Percentiles rank a stretch among this genome's conserved stretches.
These are phyloP conservation scores for Aporophyla nigra DNA, from an alignment of 2,888 invertebrate species.

Conservation along the genomic window DNA sequence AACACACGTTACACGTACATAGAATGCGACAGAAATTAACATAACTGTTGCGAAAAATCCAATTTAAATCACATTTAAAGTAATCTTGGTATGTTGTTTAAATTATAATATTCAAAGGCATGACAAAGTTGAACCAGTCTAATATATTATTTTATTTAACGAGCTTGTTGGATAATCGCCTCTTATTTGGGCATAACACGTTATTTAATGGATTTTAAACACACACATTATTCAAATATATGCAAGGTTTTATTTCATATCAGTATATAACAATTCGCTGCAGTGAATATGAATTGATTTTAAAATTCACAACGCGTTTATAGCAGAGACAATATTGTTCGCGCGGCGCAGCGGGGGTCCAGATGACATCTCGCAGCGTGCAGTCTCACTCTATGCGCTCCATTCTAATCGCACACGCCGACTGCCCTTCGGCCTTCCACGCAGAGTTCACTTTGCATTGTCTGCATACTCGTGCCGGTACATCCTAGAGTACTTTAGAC, in stretches of 20 bases:
- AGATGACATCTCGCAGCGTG: constrained; percentile 90
- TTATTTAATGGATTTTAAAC: constrained; percentile 71
- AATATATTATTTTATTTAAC: constrained; percentile 65
- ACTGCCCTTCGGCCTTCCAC: constrained; percentile 45
- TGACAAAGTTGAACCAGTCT: constrained; percentile 59
- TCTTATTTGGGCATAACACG: constrained; percentile 71
- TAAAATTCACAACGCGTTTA: constrained; percentile 88
- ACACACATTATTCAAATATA: constrained; percentile 68
- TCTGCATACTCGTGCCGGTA: constrained; percentile 55
- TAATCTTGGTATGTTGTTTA: constrained; percentile 35
- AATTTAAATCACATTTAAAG: constrained; percentile 36
- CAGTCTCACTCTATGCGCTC: constrained; percentile 83
- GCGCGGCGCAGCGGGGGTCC: constrained; percentile 87
- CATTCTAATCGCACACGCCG: constrained; percentile 63
- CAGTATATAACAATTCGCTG: constrained; percentile 76
- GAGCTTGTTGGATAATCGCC: constrained; percentile 66
- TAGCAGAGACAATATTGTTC: constrained; percentile 90
- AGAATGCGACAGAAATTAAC: constrained; percentile 32
- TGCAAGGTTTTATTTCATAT: constrained; percentile 73
- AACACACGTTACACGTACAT: constrained; percentile 3
- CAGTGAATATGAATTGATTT: constrained; percentile 88
- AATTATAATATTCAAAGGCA: constrained; percentile 50
- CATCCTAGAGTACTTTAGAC: constrained; percentile 75
- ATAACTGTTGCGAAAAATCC: constrained; percentile 35
- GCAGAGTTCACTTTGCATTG: constrained; percentile 63